Conservation (phyloP, 1,140 invertebrate species). For the Heliconius himera region DNA sequence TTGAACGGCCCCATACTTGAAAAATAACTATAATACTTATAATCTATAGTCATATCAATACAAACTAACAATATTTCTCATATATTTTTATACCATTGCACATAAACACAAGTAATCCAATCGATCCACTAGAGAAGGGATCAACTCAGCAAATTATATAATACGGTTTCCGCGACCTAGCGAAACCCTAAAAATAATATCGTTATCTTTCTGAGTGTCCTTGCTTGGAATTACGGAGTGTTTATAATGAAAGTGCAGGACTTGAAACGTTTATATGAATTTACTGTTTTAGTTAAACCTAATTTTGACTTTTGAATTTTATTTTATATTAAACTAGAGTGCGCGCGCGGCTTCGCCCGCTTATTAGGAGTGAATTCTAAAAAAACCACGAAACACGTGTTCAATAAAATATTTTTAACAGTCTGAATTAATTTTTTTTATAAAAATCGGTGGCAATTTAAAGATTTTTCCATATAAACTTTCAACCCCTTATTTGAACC, state of each 20-base stretch:
- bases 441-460: too few species aligned
- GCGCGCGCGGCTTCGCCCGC: too few species aligned
- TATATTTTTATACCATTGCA: not conserved
- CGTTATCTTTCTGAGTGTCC: conserved; percentile 31
- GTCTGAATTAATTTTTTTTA: too few species aligned
- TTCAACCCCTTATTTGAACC: too few species aligned
- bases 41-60: too few species aligned
- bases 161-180: conserved; percentile 31
- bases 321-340: too few species aligned
- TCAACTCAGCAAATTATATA: conserved; percentile 46
- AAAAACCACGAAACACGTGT: too few species aligned
- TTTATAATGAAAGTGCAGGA: not conserved
- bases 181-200: conserved; percentile 41
- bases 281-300: not conserved
- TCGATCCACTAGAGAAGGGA: conserved; percentile 38
- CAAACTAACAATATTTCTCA: not conserved
- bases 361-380: too few species aligned
- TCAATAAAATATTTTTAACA: too few species aligned
- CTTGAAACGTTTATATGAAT: not conserved
- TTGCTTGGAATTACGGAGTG: conserved; percentile 8
- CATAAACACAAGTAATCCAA: conserved; percentile 34
- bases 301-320: not conserved
- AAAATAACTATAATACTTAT: too few species aligned
- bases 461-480: too few species aligned
- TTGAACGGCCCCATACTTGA: too few species aligned